phyloP scores from a whole-genome alignment of 2,797 vertebrate genomes.

The Balearica regulorum region DNA sequence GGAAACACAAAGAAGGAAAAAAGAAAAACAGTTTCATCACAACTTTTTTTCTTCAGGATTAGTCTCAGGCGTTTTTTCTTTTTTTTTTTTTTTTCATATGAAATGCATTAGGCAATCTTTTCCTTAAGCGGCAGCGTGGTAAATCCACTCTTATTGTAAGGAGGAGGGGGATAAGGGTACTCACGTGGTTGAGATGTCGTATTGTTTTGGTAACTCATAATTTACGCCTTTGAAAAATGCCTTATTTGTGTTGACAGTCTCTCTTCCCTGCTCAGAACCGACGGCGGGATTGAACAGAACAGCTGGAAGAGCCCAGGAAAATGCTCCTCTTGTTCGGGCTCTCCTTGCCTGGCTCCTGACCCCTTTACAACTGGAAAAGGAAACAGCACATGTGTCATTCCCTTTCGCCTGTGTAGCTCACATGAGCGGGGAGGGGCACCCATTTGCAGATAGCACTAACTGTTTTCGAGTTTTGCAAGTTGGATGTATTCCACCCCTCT shows the following conservation, averaged over 20 bases:
- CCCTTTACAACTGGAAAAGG: conserved; percentile 69
- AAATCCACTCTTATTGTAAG: neutral
- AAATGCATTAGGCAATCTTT: neutral
- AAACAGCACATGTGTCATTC: conserved; percentile 72
- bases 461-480: conserved; percentile 55
- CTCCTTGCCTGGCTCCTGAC: conserved; percentile 63
- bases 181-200: conserved; percentile 58
- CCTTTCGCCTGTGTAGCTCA: conserved; percentile 66
- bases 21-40: conserved; percentile 4
- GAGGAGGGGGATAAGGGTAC: conserved; percentile 21
- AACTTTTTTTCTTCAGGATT: neutral
- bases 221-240: conserved; percentile 41
- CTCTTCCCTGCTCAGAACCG: conserved; percentile 27
- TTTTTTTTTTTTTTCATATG: neutral
- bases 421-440: conserved; percentile 75
- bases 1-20: neutral
- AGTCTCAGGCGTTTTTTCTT: neutral
- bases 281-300: conserved; percentile 47
- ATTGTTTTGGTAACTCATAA: conserved; percentile 62
- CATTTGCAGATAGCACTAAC: conserved; percentile 72
- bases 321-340: conserved; percentile 58
- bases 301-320: conserved; percentile 60
- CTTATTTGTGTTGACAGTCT: conserved; percentile 41
- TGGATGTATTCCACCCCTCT: conserved; percentile 31
- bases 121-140: neutral